Base-by-base conservation (phyloP, 2,888 invertebrate genomes). In the Eilema sororculum region DNA sequence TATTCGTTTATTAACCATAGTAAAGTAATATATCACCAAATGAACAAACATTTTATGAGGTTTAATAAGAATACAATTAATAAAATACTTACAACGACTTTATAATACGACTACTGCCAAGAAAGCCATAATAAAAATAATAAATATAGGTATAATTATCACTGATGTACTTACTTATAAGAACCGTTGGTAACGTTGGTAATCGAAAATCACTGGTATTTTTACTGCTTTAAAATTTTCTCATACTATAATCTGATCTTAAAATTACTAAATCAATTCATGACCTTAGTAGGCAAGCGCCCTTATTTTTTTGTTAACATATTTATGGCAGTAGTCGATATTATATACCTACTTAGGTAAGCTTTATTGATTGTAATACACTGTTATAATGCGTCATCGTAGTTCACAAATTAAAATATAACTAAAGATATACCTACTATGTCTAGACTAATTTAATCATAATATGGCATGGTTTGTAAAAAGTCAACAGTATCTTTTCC, bases 1-100 rank as follows among this genome's bases (percentile, higher is more conserved):
- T 65, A 30, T 22, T 16, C 30, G 65, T 56, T 52, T 33, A 22
- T 8, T 16, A 30, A 41, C 41, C 16, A n/a, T 52, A 52, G 20
- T n/a, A 25, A 64, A 46, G 28, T 64, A 30, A 28, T n/a, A 52
- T 61, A 61, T 61, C 33, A 33, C 30, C 61, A 61, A 30, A 60
- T n/a, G 30, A 60, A 60, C 28, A 24, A 24, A 24, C 24, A 57
- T 24, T 57, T 57, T 25, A 58, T 25, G 58, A 58, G 58, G 58
- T 58, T 58, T 58, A 52, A n/a, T 25, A 16, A 58, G 58, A 58
- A 58, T 25, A 25, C 28, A 57, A 57, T 58, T 58, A 28, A 16
- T 58, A 25, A 25, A 25, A 13, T 25, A 58, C 24, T 16, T 2
- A 4, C 3, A 0, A 8, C 24, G 6, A 25, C 22, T 25, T 25